phyloP scores from a whole-genome alignment of 2,113 vertebrate species.

The Nanorana parkeri region DNA sequence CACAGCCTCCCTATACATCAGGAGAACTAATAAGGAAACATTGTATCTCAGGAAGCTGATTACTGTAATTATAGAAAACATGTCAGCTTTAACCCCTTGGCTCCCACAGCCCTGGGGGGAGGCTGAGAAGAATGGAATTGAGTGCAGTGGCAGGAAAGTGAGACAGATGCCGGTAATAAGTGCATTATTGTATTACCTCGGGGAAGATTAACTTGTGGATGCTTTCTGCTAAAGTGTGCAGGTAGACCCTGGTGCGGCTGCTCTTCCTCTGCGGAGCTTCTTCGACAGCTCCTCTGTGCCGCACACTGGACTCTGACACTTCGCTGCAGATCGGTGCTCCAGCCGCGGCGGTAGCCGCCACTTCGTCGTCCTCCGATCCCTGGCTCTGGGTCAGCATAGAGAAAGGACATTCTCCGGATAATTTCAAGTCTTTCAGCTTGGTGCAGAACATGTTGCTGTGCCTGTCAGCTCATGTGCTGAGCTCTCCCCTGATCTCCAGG shows the following conservation, averaged over 20 bases:
- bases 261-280: slow-evolving; percentile 80
- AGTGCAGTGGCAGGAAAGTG: no score
- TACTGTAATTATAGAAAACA: no score
- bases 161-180: no score
- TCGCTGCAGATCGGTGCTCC: slow-evolving; percentile 78
- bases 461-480: slow-evolving; percentile 34
- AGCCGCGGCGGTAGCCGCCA: slow-evolving; percentile 62
- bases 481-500: no score
- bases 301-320: slow-evolving; percentile 53
- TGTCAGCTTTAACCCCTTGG: no score
- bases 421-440: slow-evolving; percentile 93
- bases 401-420: slow-evolving; percentile 94
- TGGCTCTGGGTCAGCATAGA: slow-evolving; percentile 79
- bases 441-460: slow-evolving; percentile 89
- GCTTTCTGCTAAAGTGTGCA: slow-evolving; percentile 93
- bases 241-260: slow-evolving; percentile 87
- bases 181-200: slow-evolving; percentile 87
- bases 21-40: no score
- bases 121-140: no score
- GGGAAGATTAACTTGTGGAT: slow-evolving; percentile 93
- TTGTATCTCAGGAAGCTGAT: no score
- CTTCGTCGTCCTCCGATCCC: slow-evolving; percentile 75
- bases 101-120: no score
- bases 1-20: no score
- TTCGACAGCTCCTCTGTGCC: slow-evolving; percentile 61